These are phyloP conservation scores for Anticlea derivata DNA, from an alignment of 2,888 invertebrate genomes.

Conservation along the genomic window DNA sequence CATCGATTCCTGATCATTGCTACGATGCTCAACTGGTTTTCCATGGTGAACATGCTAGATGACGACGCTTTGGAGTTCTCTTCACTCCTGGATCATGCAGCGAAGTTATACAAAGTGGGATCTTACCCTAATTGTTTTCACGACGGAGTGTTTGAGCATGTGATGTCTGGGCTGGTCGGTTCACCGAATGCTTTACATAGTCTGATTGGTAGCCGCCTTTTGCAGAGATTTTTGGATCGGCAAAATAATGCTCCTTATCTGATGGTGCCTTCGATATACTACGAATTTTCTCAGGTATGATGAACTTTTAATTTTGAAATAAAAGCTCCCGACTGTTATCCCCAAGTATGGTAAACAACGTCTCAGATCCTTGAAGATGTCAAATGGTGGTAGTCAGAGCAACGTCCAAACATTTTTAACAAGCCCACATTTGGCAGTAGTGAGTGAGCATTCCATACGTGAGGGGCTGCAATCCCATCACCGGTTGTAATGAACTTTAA, in stretches of 20 bases:
- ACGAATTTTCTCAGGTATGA: slow-evolving; percentile 62
- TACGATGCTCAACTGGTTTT: slow-evolving; percentile 79
- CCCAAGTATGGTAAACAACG: too few species aligned
- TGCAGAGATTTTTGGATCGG: slow-evolving; percentile 83
- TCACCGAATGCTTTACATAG: slow-evolving; percentile 73
- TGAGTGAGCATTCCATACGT: too few species aligned
- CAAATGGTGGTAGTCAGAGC: too few species aligned
- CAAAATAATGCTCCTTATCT: slow-evolving; percentile 72
- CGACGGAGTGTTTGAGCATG: slow-evolving; percentile 70
- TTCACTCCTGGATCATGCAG: slow-evolving; percentile 78
- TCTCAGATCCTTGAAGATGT: too few species aligned
- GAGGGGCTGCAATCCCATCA: too few species aligned
- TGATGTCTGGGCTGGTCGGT: slow-evolving; percentile 72
- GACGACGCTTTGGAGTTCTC: slow-evolving; percentile 80
- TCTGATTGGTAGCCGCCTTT: slow-evolving; percentile 80
- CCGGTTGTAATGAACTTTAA: too few species aligned
- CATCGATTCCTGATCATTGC: slow-evolving; percentile 75
- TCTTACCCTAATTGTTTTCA: slow-evolving; percentile 70
- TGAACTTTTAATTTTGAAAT: too few species aligned
- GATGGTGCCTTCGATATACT: slow-evolving; percentile 77
- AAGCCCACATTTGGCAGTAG: too few species aligned
- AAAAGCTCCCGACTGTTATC: too few species aligned
- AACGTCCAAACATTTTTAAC: too few species aligned
- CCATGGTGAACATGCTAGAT: slow-evolving; percentile 61
- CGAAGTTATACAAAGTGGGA: slow-evolving; percentile 67